Conservation (phyloP, 1,140 invertebrate species). For the Muscidifurax raptorellus region DNA sequence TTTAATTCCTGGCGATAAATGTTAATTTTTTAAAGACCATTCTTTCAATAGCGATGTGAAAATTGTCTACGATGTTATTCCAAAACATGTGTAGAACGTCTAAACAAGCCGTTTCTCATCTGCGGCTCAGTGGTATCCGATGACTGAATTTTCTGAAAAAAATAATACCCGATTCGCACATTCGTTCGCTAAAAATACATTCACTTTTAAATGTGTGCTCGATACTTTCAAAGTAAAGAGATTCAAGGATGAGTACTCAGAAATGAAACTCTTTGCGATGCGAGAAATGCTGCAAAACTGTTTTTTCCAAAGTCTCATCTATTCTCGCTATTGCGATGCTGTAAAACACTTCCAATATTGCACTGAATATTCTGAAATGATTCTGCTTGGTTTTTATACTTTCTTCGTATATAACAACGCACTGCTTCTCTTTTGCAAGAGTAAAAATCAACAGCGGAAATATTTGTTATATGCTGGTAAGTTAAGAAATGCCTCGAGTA, state of each 20-base stretch:
- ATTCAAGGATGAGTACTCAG: constrained; percentile 8
- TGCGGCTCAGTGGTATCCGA: neutral
- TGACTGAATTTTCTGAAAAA: neutral
- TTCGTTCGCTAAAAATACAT: constrained; percentile 7
- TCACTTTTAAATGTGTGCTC: neutral
- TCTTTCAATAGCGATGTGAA: neutral
- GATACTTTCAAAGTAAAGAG: neutral
- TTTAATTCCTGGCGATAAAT: neutral
- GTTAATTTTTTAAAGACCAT: neutral
- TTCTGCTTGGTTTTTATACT: no score
- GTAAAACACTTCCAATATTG: no score
- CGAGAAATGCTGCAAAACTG: neutral
- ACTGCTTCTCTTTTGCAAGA: neutral
- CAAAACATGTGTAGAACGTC: neutral
- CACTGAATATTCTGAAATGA: no score
- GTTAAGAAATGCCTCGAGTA: neutral
- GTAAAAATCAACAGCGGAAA: neutral
- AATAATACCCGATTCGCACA: neutral
- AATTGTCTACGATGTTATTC: neutral
- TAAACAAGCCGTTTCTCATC: neutral
- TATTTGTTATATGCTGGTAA: neutral
- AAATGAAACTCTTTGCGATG: neutral
- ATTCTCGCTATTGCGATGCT: neutral
- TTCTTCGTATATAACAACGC: no score
- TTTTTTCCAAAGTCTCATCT: neutral